Conservation (phyloP, 2,797 vertebrate genomes). For the Sebastes trivittatus region DNA sequence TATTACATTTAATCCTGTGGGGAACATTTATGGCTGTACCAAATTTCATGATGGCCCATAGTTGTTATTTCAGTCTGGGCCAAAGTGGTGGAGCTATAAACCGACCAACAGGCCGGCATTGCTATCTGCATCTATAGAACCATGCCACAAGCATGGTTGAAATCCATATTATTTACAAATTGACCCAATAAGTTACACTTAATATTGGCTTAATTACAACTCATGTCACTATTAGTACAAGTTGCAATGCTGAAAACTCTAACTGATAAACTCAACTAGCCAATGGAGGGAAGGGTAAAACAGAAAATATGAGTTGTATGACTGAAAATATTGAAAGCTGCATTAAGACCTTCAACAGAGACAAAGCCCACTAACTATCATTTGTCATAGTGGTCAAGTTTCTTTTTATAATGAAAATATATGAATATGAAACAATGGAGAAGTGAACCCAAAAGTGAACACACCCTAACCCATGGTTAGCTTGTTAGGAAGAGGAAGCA, state of each 20-base stretch:
- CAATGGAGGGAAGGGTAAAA: neutral
- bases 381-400: neutral
- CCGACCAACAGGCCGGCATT: neutral
- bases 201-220: neutral
- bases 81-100: neutral
- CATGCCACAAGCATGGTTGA: neutral
- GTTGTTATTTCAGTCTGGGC: neutral
- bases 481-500: conserved; percentile 8
- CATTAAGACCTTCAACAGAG: neutral
- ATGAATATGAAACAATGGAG: neutral
- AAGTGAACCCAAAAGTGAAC: conserved; percentile 6
- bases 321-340: neutral
- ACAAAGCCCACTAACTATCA: neutral
- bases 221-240: neutral
- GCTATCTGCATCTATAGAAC: neutral
- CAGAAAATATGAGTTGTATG: neutral
- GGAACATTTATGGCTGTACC: neutral
- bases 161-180: neutral
- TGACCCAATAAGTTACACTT: neutral
- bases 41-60: neutral
- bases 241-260: neutral
- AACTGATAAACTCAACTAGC: neutral
- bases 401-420: neutral
- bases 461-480: neutral
- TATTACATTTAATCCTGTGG: too few species aligned